These are phyloP conservation scores for Ptychadena robeensis DNA, from an alignment of 2,797 vertebrate genomes.

Conservation along the genomic window DNA sequence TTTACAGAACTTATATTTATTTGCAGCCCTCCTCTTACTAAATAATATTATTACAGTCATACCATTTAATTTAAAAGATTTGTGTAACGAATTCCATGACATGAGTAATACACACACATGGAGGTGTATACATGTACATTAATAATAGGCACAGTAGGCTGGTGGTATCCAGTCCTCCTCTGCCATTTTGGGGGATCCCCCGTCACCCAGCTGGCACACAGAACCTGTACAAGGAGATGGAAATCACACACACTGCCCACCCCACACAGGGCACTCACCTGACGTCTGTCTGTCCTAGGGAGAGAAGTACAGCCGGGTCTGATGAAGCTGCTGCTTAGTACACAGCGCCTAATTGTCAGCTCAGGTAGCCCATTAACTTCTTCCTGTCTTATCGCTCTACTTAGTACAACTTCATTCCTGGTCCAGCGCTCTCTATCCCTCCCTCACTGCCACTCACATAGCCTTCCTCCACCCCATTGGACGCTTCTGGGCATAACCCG, in stretches of 20 bases:
- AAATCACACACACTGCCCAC: constrained; percentile 6
- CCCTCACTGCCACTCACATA: constrained; percentile 69
- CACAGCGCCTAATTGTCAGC: constrained; percentile 70
- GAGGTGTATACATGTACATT: no score
- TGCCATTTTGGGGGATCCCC: no score
- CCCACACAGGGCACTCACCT: constrained; percentile 26
- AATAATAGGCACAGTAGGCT: no score
- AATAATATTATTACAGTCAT: no score
- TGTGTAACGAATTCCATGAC: no score
- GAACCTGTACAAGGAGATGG: no score
- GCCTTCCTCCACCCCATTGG: constrained; percentile 68
- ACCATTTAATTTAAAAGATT: no score
- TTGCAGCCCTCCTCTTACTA: no score
- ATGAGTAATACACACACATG: no score
- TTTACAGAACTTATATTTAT: no score
- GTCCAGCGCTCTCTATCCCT: constrained; percentile 61
- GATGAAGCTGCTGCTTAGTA: constrained; percentile 58
- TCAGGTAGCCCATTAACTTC: constrained; percentile 74
- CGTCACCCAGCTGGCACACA: not conserved
- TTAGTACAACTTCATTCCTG: constrained; percentile 75
- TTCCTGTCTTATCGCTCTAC: constrained; percentile 68
- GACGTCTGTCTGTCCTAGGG: not conserved
- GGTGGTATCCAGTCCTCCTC: no score
- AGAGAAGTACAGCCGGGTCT: constrained; percentile 53
- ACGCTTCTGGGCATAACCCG: rapidly evolving